Percentiles rank a stretch among this genome's conserved stretches.
Conservation (phyloP, 1,140 invertebrate species). For the Pseudomyrmex pallidus region DNA sequence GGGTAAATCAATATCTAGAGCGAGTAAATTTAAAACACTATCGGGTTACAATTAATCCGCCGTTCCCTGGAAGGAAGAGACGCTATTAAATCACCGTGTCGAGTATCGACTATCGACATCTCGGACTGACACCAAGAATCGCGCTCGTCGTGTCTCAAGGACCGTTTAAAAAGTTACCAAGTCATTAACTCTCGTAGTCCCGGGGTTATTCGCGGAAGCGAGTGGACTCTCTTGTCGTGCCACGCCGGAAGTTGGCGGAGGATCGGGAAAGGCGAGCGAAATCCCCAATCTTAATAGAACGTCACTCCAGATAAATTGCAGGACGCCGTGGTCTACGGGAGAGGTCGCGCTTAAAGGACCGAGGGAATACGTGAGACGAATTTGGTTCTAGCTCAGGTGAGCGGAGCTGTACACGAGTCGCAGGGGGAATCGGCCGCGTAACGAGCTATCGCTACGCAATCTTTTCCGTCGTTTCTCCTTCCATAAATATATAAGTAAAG, state of each 20-base stretch:
- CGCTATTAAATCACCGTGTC: conserved; percentile 56
- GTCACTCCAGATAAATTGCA: conserved; percentile 76
- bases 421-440: conserved; percentile 38
- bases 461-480: conserved; percentile 23
- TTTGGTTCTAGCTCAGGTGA: conserved; percentile 67
- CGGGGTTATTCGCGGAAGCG: background rate
- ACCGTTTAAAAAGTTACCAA: conserved; percentile 70
- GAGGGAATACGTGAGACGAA: conserved; percentile 75
- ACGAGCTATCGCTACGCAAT: conserved; percentile 55
- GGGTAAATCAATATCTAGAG: conserved; percentile 47
- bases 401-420: conserved; percentile 3
- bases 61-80: conserved; percentile 9
- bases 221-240: conserved; percentile 30
- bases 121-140: conserved; percentile 45
- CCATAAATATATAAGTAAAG: background rate
- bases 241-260: conserved; percentile 31
- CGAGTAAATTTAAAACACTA: conserved; percentile 53
- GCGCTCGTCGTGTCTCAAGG: conserved; percentile 56
- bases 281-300: conserved; percentile 73
- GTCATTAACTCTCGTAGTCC: conserved; percentile 64
- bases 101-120: conserved; percentile 56
- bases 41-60: conserved; percentile 54
- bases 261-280: conserved; percentile 48
- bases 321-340: conserved; percentile 33
- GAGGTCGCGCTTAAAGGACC: conserved; percentile 56